Evolutionary conservation across 2,888 invertebrate species (phyloP), one percentile per base, ranked within the genome.

Genomic region (Pseudanteris insignis): DNA sequence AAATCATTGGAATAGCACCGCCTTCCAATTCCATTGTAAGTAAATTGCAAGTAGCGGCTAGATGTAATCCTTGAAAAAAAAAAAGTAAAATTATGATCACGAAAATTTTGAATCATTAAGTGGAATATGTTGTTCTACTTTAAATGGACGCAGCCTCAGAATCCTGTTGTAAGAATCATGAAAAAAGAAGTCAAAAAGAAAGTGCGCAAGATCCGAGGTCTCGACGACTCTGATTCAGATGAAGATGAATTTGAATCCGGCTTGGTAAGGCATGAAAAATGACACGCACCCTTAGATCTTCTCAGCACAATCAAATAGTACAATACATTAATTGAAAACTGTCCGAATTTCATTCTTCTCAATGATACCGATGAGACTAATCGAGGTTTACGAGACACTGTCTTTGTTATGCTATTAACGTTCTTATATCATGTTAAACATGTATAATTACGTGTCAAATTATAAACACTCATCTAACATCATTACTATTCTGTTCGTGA

Each of bases 201-300:
- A 74, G 77, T 79, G 67, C 76, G 79, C 70, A 75, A 77, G 69
- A 69, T 79, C 66, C 70, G 75, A 71, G 79, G 79, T 67, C 73
- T 57, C 62, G 77, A 79, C 50, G 81, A 81, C 67, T 84, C 84
- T 34, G 85, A 86, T 67, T 86, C 86, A 66, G 85, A 86, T 38
- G 86, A 85, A 61, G 88, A 87, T 70, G 86, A 86, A 71, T 86
- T 86, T 76, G 86, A 84, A 53, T 88, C 87, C 66, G 89, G 89
- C 80, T 83, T 89, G 89, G 55, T 57, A 57, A 57, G 55, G 13
- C 60, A n/a, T n/a, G n/a, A n/a, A n/a, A n/a, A n/a, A n/a, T n/a
- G n/a, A n/a, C n/a, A n/a, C n/a, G 21, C 7, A 5, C 21, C 4
- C 21, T 21, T 7, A 7, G 21, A 21, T 5, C 4, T 21, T 5